These are phyloP conservation scores for Clistopyga incitator DNA, from an alignment of 2,888 invertebrate genomes.

Conservation along the genomic window DNA sequence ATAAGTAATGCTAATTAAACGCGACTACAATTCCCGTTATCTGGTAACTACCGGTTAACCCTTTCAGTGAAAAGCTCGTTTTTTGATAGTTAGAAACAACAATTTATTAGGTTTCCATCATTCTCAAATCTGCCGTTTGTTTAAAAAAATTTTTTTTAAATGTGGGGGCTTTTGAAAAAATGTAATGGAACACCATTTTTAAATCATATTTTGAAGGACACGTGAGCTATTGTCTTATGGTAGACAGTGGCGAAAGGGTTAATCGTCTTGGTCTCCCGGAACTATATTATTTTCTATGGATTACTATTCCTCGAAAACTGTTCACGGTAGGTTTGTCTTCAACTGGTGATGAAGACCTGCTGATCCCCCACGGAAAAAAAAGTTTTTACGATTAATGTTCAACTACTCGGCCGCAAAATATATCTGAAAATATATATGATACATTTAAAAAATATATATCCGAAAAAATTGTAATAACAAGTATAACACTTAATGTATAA, in stretches of 20 bases:
- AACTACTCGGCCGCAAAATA: constrained; percentile 49
- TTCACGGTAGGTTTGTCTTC: constrained; percentile 40
- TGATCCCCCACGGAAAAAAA: constrained; percentile 61
- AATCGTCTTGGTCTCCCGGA: constrained; percentile 26
- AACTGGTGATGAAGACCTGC: constrained; percentile 35
- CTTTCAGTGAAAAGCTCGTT: not conserved
- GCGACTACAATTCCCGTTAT: constrained; percentile 24
- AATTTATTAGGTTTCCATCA: not conserved
- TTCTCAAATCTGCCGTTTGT: not conserved
- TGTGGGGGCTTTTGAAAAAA: not conserved
- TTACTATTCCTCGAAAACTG: constrained; percentile 18
- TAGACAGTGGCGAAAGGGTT: constrained; percentile 40
- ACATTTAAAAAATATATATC: constrained; percentile 12
- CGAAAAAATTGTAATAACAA: constrained; percentile 5
- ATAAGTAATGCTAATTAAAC: constrained; percentile 6
- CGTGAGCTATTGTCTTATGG: not conserved
- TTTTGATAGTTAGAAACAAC: too few species aligned
- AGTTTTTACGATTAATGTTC: constrained; percentile 35
- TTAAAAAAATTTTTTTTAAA: too few species aligned
- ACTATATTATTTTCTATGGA: constrained; percentile 15
- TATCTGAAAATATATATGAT: constrained; percentile 56
- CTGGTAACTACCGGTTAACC: constrained; percentile 5
- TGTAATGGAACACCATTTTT: not conserved
- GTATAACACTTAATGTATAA: constrained; percentile 18
- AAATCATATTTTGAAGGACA: not conserved